Conservation (phyloP, 2,888 invertebrate species). For the Drosophila lacicola region DNA sequence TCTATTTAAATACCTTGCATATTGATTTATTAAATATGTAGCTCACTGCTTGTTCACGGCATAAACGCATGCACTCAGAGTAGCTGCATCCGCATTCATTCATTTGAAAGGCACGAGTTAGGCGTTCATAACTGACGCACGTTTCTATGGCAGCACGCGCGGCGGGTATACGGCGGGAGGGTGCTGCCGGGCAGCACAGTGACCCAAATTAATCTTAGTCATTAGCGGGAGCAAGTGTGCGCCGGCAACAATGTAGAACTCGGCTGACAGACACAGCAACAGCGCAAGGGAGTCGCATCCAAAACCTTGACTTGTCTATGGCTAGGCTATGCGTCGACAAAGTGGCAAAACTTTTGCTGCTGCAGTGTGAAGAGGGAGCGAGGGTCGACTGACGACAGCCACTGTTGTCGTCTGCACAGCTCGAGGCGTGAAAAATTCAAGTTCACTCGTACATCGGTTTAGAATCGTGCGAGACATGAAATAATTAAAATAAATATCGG, state of each 20-base stretch:
- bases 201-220: slow-evolving; percentile 82
- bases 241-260: slow-evolving; percentile 43
- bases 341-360: slow-evolving; percentile 59
- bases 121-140: slow-evolving; percentile 50
- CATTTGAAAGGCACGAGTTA: slow-evolving; percentile 45
- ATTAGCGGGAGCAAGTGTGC: slow-evolving; percentile 71
- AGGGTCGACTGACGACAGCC: slow-evolving; percentile 44
- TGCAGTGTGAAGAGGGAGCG: not conserved
- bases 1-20: no score
- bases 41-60: not conserved
- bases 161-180: not conserved
- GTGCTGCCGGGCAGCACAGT: slow-evolving; percentile 52
- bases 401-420: slow-evolving; percentile 39
- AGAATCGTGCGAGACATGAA: not conserved
- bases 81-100: slow-evolving; percentile 37
- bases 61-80: slow-evolving; percentile 13
- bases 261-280: slow-evolving; percentile 39
- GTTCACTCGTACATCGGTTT: not conserved
- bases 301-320: slow-evolving; percentile 52
- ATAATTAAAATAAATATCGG: not conserved
- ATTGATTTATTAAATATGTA: no score
- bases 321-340: slow-evolving; percentile 42
- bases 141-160: slow-evolving; percentile 11
- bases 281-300: slow-evolving; percentile 10
- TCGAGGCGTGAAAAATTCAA: slow-evolving; percentile 29